Evolutionary conservation across 1,140 invertebrate genomes (phyloP), one percentile per base, ranked within the genome.

Genomic region (Halesus radiatus): DNA sequence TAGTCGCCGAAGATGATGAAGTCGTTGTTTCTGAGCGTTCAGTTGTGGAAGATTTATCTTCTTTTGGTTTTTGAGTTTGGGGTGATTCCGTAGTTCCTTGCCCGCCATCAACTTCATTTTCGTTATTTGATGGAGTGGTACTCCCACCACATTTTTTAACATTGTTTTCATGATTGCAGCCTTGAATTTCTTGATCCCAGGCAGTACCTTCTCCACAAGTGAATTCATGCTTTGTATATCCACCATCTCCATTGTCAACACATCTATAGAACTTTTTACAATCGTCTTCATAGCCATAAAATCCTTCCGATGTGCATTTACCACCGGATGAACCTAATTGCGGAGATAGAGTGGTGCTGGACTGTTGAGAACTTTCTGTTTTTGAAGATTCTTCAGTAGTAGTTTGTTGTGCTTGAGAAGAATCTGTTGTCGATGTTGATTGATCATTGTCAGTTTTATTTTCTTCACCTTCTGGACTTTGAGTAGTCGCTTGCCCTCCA

Each of bases 241-340:
- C 88, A 5, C 89, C 89, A 76, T 89, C 85, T 32, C 89, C 90
- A 78, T 91, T 88, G 82, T 92, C 89, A 3, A 92, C 92, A 84
- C 93, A 94, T 53, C 92, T 87, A 84, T 92, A 93, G 80, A 93
- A 94, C 81, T 91, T 91, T 52, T 80, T 84, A 56, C 83, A 84
- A 80, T 86, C 74, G 77, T 84, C 78, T 84, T 81, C 60, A 78
- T 78, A 83, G 1, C 87, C 85, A 80, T 90, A 86, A 82, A 92
- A 93, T 45, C 89, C 89, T 84, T 92, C 91, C 79, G 86, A 76
- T 80, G 81, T 15, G 74, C 80, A 73, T 53, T 64, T 60, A 80
- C 26, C 79, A 53, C 15, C 29, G 56, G 18, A 64, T 60, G 78
- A 80, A 8, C 81, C 50, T 66, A 13, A 26, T 66, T 66, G 22